Evolutionary conservation across 2,888 invertebrate species (phyloP).

Genomic region (Odontothrips loti): DNA sequence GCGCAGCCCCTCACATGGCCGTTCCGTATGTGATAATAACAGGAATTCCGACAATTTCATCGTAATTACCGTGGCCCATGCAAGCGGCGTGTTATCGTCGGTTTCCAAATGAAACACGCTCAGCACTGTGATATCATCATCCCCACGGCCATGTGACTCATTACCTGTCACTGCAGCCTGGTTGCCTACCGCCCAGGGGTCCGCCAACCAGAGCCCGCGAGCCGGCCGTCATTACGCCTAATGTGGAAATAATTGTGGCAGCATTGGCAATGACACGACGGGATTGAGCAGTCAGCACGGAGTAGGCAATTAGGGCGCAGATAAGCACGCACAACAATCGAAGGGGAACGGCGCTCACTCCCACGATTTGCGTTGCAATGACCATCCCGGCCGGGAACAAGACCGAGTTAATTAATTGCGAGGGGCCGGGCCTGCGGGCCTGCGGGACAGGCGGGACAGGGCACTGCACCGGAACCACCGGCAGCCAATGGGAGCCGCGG

Average conservation of each 20-base stretch:
- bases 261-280: background rate
- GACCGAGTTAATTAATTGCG: slow-evolving; percentile 8
- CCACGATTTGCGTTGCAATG: slow-evolving; percentile 6
- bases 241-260: background rate
- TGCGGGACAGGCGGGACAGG: background rate
- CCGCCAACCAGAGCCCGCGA: background rate
- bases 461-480: background rate
- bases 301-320: background rate
- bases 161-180: background rate
- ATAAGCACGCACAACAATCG: background rate
- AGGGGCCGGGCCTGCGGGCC: background rate
- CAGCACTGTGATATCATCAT: background rate
- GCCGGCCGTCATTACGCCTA: background rate
- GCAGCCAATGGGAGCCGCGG: background rate
- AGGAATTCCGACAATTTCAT: slow-evolving; percentile 13
- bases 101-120: background rate
- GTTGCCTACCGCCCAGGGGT: background rate
- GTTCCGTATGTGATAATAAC: background rate
- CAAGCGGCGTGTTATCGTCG: background rate
- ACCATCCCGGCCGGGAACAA: background rate
- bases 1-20: background rate
- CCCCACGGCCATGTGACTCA: background rate
- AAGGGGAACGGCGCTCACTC: background rate
- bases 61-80: background rate
- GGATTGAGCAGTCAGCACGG: background rate